These are phyloP conservation scores for Pagrus major DNA, from an alignment of 2,113 vertebrate species.

Conservation along the genomic window DNA sequence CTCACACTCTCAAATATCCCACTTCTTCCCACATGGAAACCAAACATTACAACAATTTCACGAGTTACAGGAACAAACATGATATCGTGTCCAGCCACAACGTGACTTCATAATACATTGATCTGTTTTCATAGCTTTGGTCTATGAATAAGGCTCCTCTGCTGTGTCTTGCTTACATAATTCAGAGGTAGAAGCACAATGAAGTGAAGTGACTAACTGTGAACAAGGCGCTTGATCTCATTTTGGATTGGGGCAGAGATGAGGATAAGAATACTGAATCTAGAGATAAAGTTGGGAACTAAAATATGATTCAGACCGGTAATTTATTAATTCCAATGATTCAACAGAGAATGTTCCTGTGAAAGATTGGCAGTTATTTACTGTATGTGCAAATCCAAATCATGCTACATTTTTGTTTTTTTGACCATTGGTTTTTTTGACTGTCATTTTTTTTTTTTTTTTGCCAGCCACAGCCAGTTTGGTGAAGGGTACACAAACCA, in stretches of 20 bases:
- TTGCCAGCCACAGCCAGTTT: too few species aligned
- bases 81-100: conserved; percentile 4
- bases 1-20: conserved; percentile 7
- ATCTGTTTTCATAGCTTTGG: conserved; percentile 4
- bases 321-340: neutral
- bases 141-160: conserved; percentile 1
- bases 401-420: too few species aligned
- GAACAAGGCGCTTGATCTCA: neutral
- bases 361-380: neutral
- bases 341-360: neutral
- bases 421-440: too few species aligned
- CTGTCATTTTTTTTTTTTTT: too few species aligned
- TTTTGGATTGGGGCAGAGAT: neutral
- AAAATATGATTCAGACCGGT: neutral
- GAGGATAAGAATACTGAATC: neutral
- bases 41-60: conserved; percentile 8
- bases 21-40: conserved; percentile 6
- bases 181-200: neutral
- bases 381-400: too few species aligned
- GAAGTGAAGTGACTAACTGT: conserved; percentile 23
- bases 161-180: neutral
- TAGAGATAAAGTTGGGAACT: neutral
- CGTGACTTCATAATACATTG: neutral
- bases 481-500: too few species aligned
- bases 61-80: conserved; percentile 1